Conservation (phyloP, 2,113 vertebrate genomes). For the Protobothrops mucrosquamatus region DNA sequence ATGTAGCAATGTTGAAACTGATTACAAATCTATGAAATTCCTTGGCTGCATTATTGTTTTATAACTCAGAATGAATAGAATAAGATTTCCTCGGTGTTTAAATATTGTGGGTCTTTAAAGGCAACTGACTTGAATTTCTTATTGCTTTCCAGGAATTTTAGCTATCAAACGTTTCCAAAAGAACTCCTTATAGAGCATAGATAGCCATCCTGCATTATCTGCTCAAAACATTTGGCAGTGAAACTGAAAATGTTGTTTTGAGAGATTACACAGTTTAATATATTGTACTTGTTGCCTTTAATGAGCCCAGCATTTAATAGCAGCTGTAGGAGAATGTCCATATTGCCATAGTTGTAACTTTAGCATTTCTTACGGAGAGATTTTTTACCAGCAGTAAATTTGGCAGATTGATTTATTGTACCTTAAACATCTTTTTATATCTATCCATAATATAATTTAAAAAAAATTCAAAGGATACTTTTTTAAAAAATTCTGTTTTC, state of each 20-base stretch:
- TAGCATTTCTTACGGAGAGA: background rate
- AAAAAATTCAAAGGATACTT: background rate
- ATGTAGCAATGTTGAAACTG: background rate
- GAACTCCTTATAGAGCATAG: background rate
- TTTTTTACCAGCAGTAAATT: background rate
- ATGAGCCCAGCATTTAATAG: background rate
- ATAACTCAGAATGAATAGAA: background rate
- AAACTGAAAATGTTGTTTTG: background rate
- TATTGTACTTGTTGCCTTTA: background rate
- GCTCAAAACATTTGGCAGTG: constrained; percentile 47
- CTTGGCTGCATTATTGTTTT: background rate
- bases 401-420: background rate
- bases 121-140: background rate
- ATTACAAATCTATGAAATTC: background rate
- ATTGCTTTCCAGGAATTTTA: background rate
- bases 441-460: background rate
- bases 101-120: background rate
- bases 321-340: background rate
- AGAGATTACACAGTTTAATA: background rate
- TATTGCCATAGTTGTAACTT: background rate
- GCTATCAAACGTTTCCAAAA: constrained; percentile 51
- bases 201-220: constrained; percentile 47
- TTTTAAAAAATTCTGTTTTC: background rate
- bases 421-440: background rate
- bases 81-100: background rate